Conservation (phyloP, 30 jellyfish, hydroid and myxozoan genomes). For the Pelagia noctiluca region DNA sequence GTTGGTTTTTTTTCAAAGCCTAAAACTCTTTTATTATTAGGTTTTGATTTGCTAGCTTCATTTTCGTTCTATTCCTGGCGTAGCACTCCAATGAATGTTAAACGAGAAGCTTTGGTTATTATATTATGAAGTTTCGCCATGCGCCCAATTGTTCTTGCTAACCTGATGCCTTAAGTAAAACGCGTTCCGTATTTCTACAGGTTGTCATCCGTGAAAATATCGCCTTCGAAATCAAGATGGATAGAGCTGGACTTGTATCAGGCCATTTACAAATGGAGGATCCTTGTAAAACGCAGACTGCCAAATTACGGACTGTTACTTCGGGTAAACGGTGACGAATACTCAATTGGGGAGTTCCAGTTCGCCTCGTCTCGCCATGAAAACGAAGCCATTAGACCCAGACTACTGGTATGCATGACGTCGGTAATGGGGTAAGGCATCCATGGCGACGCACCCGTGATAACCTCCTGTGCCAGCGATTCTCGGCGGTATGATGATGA, state of each 20-base stretch:
- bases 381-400: constrained; percentile 68
- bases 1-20: no score
- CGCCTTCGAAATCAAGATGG: constrained; percentile 72
- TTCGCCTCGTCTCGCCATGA: constrained; percentile 78
- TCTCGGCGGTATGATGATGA: no score
- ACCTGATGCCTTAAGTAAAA: neutral
- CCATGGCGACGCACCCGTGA: no score
- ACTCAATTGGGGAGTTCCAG: constrained; percentile 68
- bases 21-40: no score
- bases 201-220: constrained; percentile 51
- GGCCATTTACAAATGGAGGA: constrained; percentile 83
- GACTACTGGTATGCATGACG: constrained; percentile 73
- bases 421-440: constrained; percentile 34
- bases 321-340: constrained; percentile 76
- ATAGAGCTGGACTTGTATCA: constrained; percentile 63
- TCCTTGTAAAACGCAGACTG: constrained; percentile 36
- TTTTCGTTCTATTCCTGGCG: neutral
- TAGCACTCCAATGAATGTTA: neutral
- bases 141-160: neutral
- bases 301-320: constrained; percentile 79
- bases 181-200: constrained; percentile 21
- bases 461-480: no score
- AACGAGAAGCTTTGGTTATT: no score
- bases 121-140: no score
- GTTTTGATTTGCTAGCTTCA: no score